A percentile compares a stretch with the other conserved stretches of the same genome.
phyloP scores from a whole-genome alignment of 2,797 vertebrate species.

The Tragopan temminckii region DNA sequence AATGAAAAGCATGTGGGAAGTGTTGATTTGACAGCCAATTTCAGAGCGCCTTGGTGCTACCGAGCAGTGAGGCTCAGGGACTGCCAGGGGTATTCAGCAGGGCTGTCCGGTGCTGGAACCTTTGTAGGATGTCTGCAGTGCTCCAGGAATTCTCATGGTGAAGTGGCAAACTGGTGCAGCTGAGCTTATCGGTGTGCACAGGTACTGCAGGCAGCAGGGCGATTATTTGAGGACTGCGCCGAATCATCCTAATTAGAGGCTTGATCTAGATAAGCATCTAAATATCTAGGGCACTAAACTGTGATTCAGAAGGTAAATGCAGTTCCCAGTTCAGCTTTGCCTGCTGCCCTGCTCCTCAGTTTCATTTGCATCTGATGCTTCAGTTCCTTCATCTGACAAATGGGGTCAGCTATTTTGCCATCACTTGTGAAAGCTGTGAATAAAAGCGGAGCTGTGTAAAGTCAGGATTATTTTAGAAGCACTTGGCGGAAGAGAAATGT shows the following conservation, averaged over 20 bases:
- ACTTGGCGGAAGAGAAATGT: neutral
- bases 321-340: slow-evolving; percentile 41
- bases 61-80: neutral
- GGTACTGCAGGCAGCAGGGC: slow-evolving; percentile 13
- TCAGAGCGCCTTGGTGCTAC: neutral
- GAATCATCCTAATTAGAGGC: slow-evolving; percentile 62
- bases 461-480: slow-evolving; percentile 37
- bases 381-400: slow-evolving; percentile 51
- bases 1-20: neutral
- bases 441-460: slow-evolving; percentile 22
- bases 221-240: slow-evolving; percentile 7
- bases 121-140: neutral
- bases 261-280: slow-evolving; percentile 58
- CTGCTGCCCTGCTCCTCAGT: slow-evolving; percentile 28
- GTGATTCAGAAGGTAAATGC: slow-evolving; percentile 65
- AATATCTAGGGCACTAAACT: slow-evolving; percentile 55
- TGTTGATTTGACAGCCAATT: neutral
- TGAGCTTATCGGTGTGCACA: neutral
- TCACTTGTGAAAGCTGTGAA: slow-evolving; percentile 38
- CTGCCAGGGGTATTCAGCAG: neutral
- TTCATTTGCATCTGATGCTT: slow-evolving; percentile 50
- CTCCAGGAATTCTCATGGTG: neutral
- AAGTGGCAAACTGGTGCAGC: neutral
- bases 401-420: slow-evolving; percentile 42
- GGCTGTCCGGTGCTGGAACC: neutral